phyloP scores from a whole-genome alignment of 2,888 invertebrate species.

The Watsonalla binaria region DNA sequence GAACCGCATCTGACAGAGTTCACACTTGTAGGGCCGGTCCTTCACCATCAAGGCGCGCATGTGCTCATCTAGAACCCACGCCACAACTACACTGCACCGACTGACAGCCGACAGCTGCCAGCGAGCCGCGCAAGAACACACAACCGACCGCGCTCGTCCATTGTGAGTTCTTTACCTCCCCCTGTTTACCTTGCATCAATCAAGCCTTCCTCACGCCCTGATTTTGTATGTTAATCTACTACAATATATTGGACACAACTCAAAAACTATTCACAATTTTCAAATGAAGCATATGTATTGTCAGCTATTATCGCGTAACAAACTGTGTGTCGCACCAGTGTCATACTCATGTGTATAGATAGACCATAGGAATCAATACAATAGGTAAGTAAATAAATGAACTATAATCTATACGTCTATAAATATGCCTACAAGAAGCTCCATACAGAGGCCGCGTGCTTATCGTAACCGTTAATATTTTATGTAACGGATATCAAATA shows the following conservation, averaged over 20 bases:
- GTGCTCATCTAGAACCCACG: conserved; percentile 76
- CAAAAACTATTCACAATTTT: conserved; percentile 77
- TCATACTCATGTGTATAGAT: conserved; percentile 33
- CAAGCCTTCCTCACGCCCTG: conserved; percentile 73
- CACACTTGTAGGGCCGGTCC: conserved; percentile 82
- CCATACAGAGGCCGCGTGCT: conserved; percentile 48
- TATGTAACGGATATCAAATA: conserved; percentile 17
- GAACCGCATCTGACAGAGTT: conserved; percentile 83
- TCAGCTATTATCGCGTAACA: conserved; percentile 36
- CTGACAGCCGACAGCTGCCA: conserved; percentile 35
- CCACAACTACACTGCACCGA: conserved; percentile 53
- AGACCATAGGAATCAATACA: conserved; percentile 25
- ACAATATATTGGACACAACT: conserved; percentile 52
- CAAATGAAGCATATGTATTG: conserved; percentile 58
- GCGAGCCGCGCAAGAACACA: neutral
- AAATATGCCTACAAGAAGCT: conserved; percentile 36
- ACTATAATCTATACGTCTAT: conserved; percentile 31
- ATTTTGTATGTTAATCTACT: conserved; percentile 43
- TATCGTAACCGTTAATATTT: conserved; percentile 19
- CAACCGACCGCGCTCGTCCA: conserved; percentile 21
- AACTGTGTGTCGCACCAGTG: conserved; percentile 64
- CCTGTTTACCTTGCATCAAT: conserved; percentile 70
- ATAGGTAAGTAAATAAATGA: conserved; percentile 25
- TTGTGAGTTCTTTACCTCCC: conserved; percentile 68
- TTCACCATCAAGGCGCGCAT: conserved; percentile 76